Percentiles rank a stretch among this genome's conserved stretches.
phyloP scores from a whole-genome alignment of 2,113 vertebrate genomes.

The Heptranchias perlo region DNA sequence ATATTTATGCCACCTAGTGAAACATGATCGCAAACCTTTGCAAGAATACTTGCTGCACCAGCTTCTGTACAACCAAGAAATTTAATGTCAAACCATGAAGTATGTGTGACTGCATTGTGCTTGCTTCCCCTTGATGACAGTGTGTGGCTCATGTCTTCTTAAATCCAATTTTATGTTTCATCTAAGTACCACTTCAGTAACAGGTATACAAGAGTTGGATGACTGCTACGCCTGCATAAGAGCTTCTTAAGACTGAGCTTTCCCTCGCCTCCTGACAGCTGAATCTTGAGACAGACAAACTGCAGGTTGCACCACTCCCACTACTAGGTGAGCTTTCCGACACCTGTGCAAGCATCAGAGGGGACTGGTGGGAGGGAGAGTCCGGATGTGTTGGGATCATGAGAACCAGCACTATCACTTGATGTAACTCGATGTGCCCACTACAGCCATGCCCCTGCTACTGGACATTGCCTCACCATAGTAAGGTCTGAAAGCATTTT shows the following conservation, averaged over 20 bases:
- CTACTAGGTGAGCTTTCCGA: not conserved
- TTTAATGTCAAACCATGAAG: not conserved
- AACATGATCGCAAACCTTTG: no score
- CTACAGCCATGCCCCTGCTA: not conserved
- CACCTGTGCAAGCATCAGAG: not conserved
- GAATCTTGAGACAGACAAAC: not conserved
- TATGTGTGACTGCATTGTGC: not conserved
- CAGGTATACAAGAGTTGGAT: not conserved
- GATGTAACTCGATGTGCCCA: no score
- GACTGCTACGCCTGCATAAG: not conserved
- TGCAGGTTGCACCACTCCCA: not conserved
- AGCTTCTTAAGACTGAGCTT: not conserved
- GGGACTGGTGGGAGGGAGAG: not conserved
- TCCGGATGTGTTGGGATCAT: not conserved
- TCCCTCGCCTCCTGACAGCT: not conserved
- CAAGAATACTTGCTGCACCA: not conserved
- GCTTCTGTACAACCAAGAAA: not conserved
- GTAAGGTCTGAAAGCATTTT: not conserved
- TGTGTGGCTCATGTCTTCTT: not conserved
- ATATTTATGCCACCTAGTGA: not conserved
- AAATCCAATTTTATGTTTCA: not conserved
- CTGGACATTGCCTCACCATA: not conserved
- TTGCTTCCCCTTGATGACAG: not conserved
- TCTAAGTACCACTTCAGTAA: not conserved
- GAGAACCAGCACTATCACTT: not conserved